These are phyloP conservation scores for Neopipo cinnamomea DNA, from an alignment of 2,113 vertebrate genomes.

Conservation along the genomic window DNA sequence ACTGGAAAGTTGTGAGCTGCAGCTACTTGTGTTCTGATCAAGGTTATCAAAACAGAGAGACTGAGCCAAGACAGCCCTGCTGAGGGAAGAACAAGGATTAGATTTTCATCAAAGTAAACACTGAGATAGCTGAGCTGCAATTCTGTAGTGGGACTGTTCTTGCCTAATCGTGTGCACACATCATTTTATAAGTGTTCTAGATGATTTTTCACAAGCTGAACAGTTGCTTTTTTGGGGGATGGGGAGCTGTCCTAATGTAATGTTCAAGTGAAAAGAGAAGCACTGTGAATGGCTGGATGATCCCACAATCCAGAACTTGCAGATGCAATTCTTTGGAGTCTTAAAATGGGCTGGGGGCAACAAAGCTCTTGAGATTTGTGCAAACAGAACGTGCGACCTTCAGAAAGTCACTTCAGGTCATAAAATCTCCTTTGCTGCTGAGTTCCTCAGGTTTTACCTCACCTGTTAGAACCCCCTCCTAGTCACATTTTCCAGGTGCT, in stretches of 20 bases:
- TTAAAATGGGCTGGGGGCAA: background rate
- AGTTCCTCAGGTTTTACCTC: background rate
- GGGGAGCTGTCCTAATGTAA: background rate
- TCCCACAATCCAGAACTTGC: background rate
- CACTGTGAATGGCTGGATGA: background rate
- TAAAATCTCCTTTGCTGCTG: background rate
- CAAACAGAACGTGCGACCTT: background rate
- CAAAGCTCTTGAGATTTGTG: background rate
- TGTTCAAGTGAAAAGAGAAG: background rate
- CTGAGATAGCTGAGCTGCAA: background rate
- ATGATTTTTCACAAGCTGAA: background rate
- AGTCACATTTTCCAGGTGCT: no score
- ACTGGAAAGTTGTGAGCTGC: background rate
- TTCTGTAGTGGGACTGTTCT: background rate
- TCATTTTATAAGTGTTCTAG: background rate
- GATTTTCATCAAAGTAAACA: background rate
- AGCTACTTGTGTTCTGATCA: background rate
- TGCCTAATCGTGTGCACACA: background rate
- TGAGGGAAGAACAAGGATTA: background rate
- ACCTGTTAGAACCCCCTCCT: background rate
- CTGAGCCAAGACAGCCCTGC: background rate
- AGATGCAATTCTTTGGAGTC: background rate
- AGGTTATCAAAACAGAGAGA: background rate
- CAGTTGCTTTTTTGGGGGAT: fast-evolving
- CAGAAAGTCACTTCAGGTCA: background rate